Evolutionary conservation across 2,113 vertebrate species (phyloP).

Genomic region (Aptenodytes patagonicus): DNA sequence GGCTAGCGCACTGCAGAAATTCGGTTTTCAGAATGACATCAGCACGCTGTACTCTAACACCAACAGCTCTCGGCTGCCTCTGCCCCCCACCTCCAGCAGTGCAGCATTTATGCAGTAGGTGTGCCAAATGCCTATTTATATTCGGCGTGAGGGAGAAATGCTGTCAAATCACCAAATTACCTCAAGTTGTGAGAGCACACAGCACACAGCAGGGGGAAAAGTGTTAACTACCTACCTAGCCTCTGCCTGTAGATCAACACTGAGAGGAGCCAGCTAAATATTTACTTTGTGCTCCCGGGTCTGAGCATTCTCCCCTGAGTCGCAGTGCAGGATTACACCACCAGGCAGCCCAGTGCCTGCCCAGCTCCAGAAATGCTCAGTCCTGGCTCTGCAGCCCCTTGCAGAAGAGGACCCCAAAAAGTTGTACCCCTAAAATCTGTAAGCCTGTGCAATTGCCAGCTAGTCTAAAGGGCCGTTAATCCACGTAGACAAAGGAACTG

Average conservation of each 20-base stretch:
- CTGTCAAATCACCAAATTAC: neutral
- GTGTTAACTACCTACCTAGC: neutral
- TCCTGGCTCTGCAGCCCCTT: neutral
- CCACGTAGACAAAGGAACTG: rapidly evolving
- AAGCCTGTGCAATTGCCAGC: neutral
- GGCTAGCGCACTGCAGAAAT: neutral
- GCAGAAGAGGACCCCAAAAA: neutral
- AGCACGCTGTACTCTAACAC: neutral
- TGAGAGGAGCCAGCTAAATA: neutral
- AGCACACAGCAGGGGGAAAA: neutral
- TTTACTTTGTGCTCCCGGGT: neutral
- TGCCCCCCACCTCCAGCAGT: neutral
- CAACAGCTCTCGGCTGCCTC: neutral
- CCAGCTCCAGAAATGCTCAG: rapidly evolving
- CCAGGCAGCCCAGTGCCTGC: rapidly evolving
- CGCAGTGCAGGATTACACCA: neutral
- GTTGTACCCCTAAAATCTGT: neutral
- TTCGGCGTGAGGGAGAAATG: rapidly evolving
- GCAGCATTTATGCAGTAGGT: neutral
- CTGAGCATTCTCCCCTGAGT: neutral
- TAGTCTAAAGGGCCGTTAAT: neutral
- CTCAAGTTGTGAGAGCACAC: neutral
- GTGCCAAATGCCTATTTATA: neutral
- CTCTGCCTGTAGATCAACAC: neutral
- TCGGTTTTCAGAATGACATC: neutral